phyloP scores from a whole-genome alignment of 2,797 vertebrate species.

The Clamator glandarius region DNA sequence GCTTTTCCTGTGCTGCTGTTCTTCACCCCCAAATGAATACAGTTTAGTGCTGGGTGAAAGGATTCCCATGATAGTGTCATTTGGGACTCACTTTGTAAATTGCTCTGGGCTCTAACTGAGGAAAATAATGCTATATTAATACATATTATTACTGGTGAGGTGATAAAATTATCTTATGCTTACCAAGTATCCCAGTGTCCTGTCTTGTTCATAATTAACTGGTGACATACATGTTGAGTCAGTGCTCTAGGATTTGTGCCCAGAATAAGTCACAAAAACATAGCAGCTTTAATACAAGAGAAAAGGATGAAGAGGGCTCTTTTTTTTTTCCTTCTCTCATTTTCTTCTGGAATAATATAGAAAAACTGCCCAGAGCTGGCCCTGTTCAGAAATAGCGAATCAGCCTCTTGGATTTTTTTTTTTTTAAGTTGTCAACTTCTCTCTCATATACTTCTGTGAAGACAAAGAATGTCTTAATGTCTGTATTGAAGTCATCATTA shows the following conservation, averaged over 20 bases:
- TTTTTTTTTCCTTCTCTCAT: neutral
- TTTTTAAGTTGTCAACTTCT: conserved; percentile 41
- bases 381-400: conserved; percentile 17
- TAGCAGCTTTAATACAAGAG: conserved; percentile 4
- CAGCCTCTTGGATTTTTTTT: conserved; percentile 8
- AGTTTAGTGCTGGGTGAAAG: neutral
- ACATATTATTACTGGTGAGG: neutral
- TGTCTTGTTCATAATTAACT: conserved; percentile 56
- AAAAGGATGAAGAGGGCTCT: neutral
- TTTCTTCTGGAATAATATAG: neutral
- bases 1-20: neutral
- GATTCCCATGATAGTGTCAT: neutral
- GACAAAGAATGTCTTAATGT: conserved; percentile 63
- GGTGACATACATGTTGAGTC: conserved; percentile 45
- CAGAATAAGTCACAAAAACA: conserved; percentile 53
- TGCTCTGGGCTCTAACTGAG: neutral
- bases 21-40: neutral
- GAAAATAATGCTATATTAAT: neutral
- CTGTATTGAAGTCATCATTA: conserved; percentile 69
- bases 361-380: conserved; percentile 59
- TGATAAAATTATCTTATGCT: conserved; percentile 36
- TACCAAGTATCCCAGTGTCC: conserved; percentile 6
- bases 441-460: conserved; percentile 30
- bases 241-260: conserved; percentile 46
- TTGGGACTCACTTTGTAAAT: conserved; percentile 1